Base-by-base conservation (phyloP, 2,113 vertebrate genomes). In the Fulica atra region DNA sequence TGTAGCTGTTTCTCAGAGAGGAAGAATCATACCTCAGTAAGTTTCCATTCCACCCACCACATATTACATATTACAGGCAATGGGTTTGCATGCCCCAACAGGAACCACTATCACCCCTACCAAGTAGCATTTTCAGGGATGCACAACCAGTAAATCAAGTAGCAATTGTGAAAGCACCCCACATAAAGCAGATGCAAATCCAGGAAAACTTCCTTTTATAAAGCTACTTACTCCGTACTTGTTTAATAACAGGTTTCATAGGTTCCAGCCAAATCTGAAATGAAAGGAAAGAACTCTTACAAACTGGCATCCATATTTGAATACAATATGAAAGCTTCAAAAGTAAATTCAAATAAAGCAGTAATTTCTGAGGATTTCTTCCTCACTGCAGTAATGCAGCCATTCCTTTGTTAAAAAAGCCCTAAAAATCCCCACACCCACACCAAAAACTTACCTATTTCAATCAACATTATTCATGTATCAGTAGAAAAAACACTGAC, bases 251-350 rank as follows among this genome's bases (percentile, higher is more conserved):
- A 88, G 98, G 98, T 95, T 99, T 99, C 93, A 98, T 98, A 36
- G 99, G 98, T 81, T 99, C 99, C 94, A 99, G 98, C 99, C 99
- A 99, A 96, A 99, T 98, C 99, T 99, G 95, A 81, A 97, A 96
- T 92, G 42, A 91, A 94, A 96, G 94, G 81, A 96, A 94, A 79
- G 81, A 69, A 36, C 44, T 48, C 5, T 61, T 38, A 59, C 61
- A 82, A 88, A 89, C 57, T 16, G 11, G 35, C 36, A 65, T 50
- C 60, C 16, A 3, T 35, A 88, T 84, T 68, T 92, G 60, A 84
- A 79, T 72, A 53, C 11, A 68, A 56, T 9, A 81, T 8, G 65
- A 86, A 86, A 92, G 92, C 33, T 93, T 70, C 72, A 85, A 68
- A 77, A 81, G 64, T 18, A 81, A 89, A 92, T 90, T 80, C 29